Conservation (phyloP, 2,797 vertebrate genomes). For the Sphenodon punctatus region DNA sequence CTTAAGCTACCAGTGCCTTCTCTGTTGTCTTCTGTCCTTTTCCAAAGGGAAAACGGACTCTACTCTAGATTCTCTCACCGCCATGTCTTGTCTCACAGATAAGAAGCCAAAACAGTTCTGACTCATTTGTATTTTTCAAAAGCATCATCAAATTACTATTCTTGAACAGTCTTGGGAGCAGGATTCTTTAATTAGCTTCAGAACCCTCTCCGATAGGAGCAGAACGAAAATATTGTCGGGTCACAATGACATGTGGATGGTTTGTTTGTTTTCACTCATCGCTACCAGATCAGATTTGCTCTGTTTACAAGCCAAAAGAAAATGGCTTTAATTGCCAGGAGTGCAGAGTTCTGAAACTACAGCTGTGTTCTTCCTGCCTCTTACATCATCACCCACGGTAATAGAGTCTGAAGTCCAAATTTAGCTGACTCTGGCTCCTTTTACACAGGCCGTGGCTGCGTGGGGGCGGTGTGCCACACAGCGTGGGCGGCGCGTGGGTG, state of each 20-base stretch:
- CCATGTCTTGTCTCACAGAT: not conserved
- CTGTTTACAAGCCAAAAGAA: not conserved
- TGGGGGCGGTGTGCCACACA: too few species aligned
- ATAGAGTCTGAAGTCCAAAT: not conserved
- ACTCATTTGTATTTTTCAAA: not conserved
- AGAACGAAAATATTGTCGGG: not conserved
- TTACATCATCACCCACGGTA: not conserved
- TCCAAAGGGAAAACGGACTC: conserved; percentile 9
- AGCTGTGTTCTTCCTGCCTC: fast-evolving
- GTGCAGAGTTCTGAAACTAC: not conserved
- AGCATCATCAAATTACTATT: not conserved
- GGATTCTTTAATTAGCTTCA: not conserved
- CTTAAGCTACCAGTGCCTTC: too few species aligned
- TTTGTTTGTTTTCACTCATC: not conserved
- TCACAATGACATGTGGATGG: not conserved
- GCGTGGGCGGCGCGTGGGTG: too few species aligned
- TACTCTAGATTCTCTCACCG: not conserved
- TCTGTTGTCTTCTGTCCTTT: too few species aligned
- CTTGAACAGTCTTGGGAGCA: not conserved
- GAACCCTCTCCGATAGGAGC: not conserved
- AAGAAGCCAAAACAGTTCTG: conserved; percentile 20
- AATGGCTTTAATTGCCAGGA: not conserved
- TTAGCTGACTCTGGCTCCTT: not conserved
- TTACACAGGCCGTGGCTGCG: too few species aligned
- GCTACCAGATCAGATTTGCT: not conserved